phyloP scores from a whole-genome alignment of 1,140 invertebrate genomes.

The Drosophila kurseongensis region DNA sequence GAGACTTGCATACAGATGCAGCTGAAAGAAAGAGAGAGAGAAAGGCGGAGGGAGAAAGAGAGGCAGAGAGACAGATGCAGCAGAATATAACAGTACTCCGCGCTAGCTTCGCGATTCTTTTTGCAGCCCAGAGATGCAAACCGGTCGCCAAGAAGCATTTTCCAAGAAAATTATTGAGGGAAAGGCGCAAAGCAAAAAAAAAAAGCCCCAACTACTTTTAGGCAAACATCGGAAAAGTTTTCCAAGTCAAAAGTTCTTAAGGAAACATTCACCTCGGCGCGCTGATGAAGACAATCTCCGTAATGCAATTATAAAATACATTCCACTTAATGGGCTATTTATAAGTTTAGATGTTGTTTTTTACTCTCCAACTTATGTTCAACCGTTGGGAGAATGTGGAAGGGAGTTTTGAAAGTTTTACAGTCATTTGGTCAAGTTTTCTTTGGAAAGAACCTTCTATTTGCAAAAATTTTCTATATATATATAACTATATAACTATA shows the following conservation, averaged over 20 bases:
- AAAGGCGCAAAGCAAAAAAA: conserved; percentile 63
- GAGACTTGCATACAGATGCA: conserved; percentile 64
- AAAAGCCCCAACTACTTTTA: conserved; percentile 19
- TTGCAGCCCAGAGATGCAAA: conserved; percentile 73
- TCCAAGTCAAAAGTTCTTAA: conserved; percentile 63
- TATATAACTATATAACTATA: too few species aligned
- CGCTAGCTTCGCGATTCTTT: conserved; percentile 75
- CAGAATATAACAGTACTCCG: conserved; percentile 80
- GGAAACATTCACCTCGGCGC: conserved; percentile 62
- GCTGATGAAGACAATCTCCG: conserved; percentile 42
- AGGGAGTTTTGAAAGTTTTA: not conserved
- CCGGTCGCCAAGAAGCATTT: conserved; percentile 80
- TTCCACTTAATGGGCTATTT: conserved; percentile 49
- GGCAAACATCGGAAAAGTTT: conserved; percentile 24
- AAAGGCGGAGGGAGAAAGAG: not conserved
- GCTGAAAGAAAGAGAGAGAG: conserved; percentile 16
- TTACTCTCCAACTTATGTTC: not conserved
- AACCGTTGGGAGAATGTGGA: not conserved
- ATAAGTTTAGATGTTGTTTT: conserved; percentile 18
- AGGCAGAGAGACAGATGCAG: conserved; percentile 52
- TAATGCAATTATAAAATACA: conserved; percentile 59
- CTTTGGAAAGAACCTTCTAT: not conserved
- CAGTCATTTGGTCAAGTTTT: not conserved
- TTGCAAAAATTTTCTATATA: too few species aligned
- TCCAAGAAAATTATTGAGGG: conserved; percentile 82